phyloP scores from a whole-genome alignment of 2,113 vertebrate genomes.

The Gymnocephalus cernua region DNA sequence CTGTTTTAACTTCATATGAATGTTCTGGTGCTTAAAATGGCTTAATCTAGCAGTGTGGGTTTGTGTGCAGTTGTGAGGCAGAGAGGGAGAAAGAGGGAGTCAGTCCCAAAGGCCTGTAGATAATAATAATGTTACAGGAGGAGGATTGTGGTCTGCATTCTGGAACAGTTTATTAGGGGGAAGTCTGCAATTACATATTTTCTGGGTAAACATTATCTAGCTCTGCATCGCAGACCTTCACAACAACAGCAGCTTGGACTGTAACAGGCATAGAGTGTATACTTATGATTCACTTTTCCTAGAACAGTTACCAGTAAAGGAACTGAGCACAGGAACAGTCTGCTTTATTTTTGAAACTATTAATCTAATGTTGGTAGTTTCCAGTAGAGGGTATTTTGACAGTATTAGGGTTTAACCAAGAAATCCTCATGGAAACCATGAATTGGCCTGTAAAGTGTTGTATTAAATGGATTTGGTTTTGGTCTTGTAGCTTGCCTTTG shows the following conservation, averaged over 20 bases:
- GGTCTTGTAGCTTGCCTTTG: too few relatives aligned
- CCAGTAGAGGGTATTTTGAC: constrained; percentile 6
- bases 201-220: constrained; percentile 94
- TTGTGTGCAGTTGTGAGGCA: constrained; percentile 16
- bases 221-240: constrained; percentile 81
- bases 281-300: constrained; percentile 59
- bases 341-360: constrained; percentile 36
- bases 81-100: constrained; percentile 38
- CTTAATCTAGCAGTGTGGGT: not conserved
- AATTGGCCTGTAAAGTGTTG: too few relatives aligned
- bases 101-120: constrained; percentile 54
- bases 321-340: constrained; percentile 24
- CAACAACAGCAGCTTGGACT: constrained; percentile 50
- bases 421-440: constrained; percentile 5
- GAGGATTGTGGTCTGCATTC: constrained; percentile 84
- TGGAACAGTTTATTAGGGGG: constrained; percentile 91
- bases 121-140: constrained; percentile 75
- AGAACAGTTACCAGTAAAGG: constrained; percentile 5
- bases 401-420: constrained; percentile 27
- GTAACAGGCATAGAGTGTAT: constrained; percentile 2
- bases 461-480: too few relatives aligned
- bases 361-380: constrained; percentile 28
- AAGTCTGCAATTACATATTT: constrained; percentile 92
- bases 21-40: not conserved
- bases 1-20: not conserved